phyloP scores from a whole-genome alignment of 1,140 invertebrate genomes.

The Wasmannia auropunctata region DNA sequence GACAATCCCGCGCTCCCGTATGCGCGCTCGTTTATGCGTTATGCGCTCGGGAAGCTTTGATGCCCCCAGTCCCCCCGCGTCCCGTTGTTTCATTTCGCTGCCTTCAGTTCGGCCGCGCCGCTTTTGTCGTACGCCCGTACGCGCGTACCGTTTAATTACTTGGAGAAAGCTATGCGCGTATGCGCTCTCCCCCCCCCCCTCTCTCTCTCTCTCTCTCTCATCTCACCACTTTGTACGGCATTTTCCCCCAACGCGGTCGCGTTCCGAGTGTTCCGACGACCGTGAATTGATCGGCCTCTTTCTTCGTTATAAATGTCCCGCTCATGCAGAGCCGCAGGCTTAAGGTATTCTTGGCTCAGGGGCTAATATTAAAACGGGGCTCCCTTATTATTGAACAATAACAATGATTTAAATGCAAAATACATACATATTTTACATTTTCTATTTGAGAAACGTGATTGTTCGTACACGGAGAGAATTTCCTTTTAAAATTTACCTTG shows the following conservation, averaged over 20 bases:
- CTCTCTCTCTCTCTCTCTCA: not conserved
- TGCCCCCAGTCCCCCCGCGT: conserved; percentile 26
- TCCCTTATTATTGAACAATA: too few relatives aligned
- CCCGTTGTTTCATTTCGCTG: conserved; percentile 32
- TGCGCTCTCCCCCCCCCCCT: not conserved
- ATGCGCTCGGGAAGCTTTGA: conserved; percentile 70
- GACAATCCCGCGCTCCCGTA: not conserved
- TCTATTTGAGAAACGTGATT: too few relatives aligned
- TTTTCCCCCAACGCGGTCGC: not conserved
- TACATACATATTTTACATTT: too few relatives aligned
- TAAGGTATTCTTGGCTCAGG: too few relatives aligned
- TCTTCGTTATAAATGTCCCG: not conserved
- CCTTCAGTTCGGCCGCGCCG: conserved; percentile 63
- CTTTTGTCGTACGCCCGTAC: conserved; percentile 71
- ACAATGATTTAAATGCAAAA: too few relatives aligned
- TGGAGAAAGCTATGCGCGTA: conserved; percentile 66
- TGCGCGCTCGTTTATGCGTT: conserved; percentile 14
- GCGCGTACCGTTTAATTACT: conserved; percentile 75
- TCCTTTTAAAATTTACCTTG: too few relatives aligned
- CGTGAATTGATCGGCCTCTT: not conserved
- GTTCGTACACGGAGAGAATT: too few relatives aligned
- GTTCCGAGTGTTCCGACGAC: not conserved
- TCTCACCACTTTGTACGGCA: conserved; percentile 11
- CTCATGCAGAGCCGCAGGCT: too few relatives aligned
- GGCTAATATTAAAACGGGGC: too few relatives aligned